phyloP scores from a whole-genome alignment of 2,888 invertebrate species.

The Coremacera marginata region DNA sequence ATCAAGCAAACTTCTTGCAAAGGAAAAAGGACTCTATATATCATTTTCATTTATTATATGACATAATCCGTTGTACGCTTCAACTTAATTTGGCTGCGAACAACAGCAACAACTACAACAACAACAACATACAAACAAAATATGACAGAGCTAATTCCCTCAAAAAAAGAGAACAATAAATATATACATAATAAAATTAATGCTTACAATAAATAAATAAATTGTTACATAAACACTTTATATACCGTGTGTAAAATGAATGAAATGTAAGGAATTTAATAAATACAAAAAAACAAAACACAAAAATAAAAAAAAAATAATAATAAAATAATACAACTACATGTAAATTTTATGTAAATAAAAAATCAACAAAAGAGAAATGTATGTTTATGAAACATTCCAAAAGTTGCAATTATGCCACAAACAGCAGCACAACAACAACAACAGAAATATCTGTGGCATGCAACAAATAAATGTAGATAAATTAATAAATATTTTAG shows the following conservation, averaged over 20 bases:
- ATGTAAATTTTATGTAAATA: conserved; percentile 45
- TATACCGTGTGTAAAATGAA: neutral
- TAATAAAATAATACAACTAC: conserved; percentile 19
- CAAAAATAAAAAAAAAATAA: neutral
- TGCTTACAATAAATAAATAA: conserved; percentile 18
- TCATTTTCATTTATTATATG: conserved; percentile 35
- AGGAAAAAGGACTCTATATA: conserved; percentile 41
- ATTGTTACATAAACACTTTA: neutral
- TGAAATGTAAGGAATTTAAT: neutral
- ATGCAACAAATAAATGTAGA: conserved; percentile 31
- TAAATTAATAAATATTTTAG: conserved; percentile 17
- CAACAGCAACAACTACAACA: neutral
- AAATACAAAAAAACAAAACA: neutral
- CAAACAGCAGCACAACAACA: conserved; percentile 8
- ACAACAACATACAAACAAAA: neutral
- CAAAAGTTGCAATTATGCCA: neutral
- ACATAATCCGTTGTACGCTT: conserved; percentile 8
- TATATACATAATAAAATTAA: conserved; percentile 20
- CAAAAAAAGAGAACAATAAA: conserved; percentile 31
- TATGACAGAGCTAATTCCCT: conserved; percentile 15
- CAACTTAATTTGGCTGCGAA: neutral
- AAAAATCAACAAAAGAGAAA: conserved; percentile 6
- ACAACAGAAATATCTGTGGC: conserved; percentile 24
- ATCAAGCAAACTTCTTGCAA: conserved; percentile 35
- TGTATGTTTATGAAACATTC: neutral